Base-by-base conservation (phyloP, 2,888 invertebrate species). In the Copidosoma aretas region DNA sequence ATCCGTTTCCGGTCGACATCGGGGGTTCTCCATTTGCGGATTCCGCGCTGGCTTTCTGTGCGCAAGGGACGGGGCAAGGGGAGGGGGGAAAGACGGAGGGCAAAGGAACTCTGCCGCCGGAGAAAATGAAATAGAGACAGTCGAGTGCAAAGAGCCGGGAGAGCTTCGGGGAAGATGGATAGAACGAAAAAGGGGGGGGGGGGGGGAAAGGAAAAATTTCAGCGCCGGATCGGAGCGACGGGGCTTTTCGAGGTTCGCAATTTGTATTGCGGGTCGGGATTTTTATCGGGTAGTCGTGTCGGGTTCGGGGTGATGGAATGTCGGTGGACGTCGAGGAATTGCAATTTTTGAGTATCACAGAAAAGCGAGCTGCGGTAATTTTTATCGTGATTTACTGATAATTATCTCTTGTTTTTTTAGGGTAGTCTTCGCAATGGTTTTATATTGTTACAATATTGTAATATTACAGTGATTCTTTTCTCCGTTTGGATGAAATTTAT, bases 1-100 rank as follows among this genome's bases (percentile, higher is more conserved):
- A 67, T 67, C 62, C 67, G 67, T 67, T 67, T 67, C 58, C 62
- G 62, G 67, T 67, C 67, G 67, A 62, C 53, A 62, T 59, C 67
- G 61, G 43, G 32, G 67, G 61, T 67, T 67, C 67, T 58, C 67
- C 57, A 67, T 67, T 67, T 67, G 57, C 57, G 67, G 67, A 67
- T 67, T 67, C 67, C 49, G 46, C 19, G 54, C 43, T 52, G 22
- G 58, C 22, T 22, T 32, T 32, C 32, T 32, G 32, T 32, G 32
- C 32, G 8, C 32, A 21, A 12, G 3, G 43, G 43, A 3, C 43
- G 10, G 15, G 41, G n/a, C n/a, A n/a, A n/a, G n/a, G n/a, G n/a
- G n/a, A n/a, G n/a, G n/a, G n/a, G n/a, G n/a, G n/a, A n/a, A n/a
- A 56, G n/a, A 17, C 32, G 25, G 39, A 56, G 21, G 19, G 10